Base-by-base conservation (phyloP, 2,113 vertebrate genomes). In the Ciconia maguari region DNA sequence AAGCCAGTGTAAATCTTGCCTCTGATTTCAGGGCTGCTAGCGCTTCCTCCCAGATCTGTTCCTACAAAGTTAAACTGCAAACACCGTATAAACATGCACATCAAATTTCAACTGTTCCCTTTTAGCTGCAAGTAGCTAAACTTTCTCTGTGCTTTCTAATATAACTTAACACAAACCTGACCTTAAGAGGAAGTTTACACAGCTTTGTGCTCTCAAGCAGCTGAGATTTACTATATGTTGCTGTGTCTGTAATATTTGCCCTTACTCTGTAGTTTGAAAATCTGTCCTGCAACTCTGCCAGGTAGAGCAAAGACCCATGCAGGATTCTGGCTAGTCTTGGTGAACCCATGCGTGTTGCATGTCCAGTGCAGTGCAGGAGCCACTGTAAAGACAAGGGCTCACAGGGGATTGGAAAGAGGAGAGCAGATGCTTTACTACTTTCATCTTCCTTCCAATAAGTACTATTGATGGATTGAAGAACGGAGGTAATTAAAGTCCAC, bases 171-270 rank as follows among this genome's bases (percentile, higher is more conserved):
- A 84, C 76, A 97, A 87, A 93, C 78, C 78, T 97, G 97, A 97
- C 95, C 97, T 97, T 97, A 97, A 96, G 92, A 85, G 89, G 74
- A 76, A 81, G 96, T 96, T 97, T 96, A 94, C 94, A 93, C 90
- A 97, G 95, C 94, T 95, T 94, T 97, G 85, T 54, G 27, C 61
- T 91, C 65, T 93, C 81, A 36, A 64, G 69, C 11, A 93, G 54
- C 69, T 77, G 77, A 96, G 95, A 95, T 95, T 93, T 96, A 57
- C 85, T 96, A 12, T 83, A n/a, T 60, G 74, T 97, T 95, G 91
- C 93, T 79, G 80, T 51, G 34, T 77, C 76, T 94, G 30, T 90
- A 95, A 77, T 92, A 89, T 94, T 97, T 97, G 74, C n/a, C 77
- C 66, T 87, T 75, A 76, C 62, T 87, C 66, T 79, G 25, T 86